Base-by-base conservation (phyloP, 2,113 vertebrate species). In the Leptosomus discolor region DNA sequence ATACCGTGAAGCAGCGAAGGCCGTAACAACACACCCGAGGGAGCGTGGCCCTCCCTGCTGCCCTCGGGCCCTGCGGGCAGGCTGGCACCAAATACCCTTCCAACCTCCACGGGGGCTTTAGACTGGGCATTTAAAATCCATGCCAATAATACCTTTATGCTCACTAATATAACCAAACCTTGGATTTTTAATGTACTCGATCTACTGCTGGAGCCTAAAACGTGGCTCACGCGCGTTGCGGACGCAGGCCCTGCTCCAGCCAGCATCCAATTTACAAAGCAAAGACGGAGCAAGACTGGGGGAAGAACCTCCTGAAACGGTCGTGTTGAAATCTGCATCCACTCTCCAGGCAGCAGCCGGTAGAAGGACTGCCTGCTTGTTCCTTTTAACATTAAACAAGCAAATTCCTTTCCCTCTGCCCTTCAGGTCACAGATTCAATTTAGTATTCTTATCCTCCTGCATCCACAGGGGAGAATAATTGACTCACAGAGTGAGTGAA, bases 391-490 rank as follows among this genome's bases (percentile, higher is more conserved):
- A 30, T 76, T 14, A 92, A 68, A 68, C 63, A 78, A 89, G 86
- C 51, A 84, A 67, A 53, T 22, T 58, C 63, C 39, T 71, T 50
- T 76, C 29, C 39, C 58, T 58, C 73, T 92, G 81, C 81, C 85
- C 77, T 85, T 71, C 57, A 13, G 80, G 93, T 92, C 93, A 79
- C 80, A 13, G 51, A 67, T 76, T 51, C 51, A 53, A 63, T 86
- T 89, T 63, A 45, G 46, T 32, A 75, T 92, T 79, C 88, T 81
- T 53, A 51, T 80, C 34, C 88, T 80, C 53, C 73, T 27, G 81
- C 17, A 53, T 67, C 81, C 73, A 53, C 37, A 39, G 67, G 37
- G 56, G 37, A 77, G 56, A 89, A 61, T 86, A 95, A 91, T 46
- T 95, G 70, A 67, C 80, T 86, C 7, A 13, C 22, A 37, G 56